Evolutionary conservation across 2,888 invertebrate species (phyloP), one percentile per base, ranked within the genome.

Genomic region (Pycnomerus fuliginosus): DNA sequence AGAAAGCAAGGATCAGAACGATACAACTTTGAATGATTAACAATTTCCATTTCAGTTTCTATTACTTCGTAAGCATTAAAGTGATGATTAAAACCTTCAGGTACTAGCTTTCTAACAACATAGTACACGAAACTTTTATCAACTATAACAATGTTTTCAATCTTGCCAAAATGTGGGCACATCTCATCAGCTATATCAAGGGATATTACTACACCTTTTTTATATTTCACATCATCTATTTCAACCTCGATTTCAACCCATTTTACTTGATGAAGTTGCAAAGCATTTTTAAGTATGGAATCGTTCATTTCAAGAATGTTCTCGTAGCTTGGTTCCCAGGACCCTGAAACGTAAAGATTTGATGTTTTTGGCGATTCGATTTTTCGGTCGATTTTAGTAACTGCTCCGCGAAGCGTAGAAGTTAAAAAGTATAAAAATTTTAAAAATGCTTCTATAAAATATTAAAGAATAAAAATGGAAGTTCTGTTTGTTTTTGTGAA

Each of bases 1-100:
- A 25, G 11, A 7, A 8, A 10, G 11, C 11, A 7, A 4, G 25
- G 8, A 10, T 7, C 25, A 25, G 11, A 25, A 10, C 11, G 8
- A 4, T 25, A 10, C 11, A 25, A 25, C n/a, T n/a, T n/a, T n/a
- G n/a, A n/a, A 7, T 4, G 4, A 25, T 25, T 10, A 8, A 25
- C 10, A 25, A 4, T 20, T 20, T 7, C 8, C 8, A 20, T 7
- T 20, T 20, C 20, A 20, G 8, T 7, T 7, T 20, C 8, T 20
- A 7, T 20, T 20, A 25, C 25, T 25, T 25, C 25, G 11, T 7
- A 25, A 4, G 7, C 25, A 25, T 10, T 4, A 25, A 10, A 25
- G 11, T 25, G 25, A 25, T 25, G 11, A 25, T 25, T 25, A 25
- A 25, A 25, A 25, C 25, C 25, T 25, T 25, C 25, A 10, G 10